Conservation (phyloP, 2,113 vertebrate genomes). For the Lophochroa leadbeateri region DNA sequence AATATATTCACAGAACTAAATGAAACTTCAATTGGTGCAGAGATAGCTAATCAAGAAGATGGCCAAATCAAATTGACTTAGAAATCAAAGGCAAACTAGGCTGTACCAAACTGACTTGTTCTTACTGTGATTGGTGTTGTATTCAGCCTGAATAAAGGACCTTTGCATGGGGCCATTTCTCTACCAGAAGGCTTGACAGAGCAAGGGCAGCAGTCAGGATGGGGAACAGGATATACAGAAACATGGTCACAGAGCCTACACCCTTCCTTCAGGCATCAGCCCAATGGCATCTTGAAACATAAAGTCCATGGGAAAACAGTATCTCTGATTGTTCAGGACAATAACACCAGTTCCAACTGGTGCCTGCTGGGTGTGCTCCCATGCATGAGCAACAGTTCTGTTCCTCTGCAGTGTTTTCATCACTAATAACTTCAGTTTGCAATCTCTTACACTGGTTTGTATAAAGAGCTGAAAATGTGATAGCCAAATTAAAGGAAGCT, state of each 20-base stretch:
- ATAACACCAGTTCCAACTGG: accelerated
- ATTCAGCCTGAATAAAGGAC: neutral
- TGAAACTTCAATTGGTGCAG: neutral
- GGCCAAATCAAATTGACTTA: neutral
- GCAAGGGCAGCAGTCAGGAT: neutral
- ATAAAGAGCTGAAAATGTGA: neutral
- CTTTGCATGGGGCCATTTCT: no score
- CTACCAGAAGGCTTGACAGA: neutral
- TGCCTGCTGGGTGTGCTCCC: neutral
- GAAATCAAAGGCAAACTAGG: neutral
- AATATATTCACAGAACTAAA: neutral
- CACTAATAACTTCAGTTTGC: neutral
- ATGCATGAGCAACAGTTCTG: neutral
- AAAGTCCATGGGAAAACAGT: neutral
- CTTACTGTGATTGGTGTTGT: neutral
- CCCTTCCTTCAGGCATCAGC: neutral
- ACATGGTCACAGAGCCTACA: neutral
- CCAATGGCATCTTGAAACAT: accelerated
- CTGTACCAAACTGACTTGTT: neutral
- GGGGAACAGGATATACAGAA: neutral
- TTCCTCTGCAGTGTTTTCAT: no score
- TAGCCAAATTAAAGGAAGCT: neutral
- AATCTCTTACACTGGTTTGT: neutral
- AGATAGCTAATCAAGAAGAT: neutral
- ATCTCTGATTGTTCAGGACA: neutral